Evolutionary conservation across 2,113 vertebrate genomes (phyloP).

Genomic region (Prunella fulvescens): DNA sequence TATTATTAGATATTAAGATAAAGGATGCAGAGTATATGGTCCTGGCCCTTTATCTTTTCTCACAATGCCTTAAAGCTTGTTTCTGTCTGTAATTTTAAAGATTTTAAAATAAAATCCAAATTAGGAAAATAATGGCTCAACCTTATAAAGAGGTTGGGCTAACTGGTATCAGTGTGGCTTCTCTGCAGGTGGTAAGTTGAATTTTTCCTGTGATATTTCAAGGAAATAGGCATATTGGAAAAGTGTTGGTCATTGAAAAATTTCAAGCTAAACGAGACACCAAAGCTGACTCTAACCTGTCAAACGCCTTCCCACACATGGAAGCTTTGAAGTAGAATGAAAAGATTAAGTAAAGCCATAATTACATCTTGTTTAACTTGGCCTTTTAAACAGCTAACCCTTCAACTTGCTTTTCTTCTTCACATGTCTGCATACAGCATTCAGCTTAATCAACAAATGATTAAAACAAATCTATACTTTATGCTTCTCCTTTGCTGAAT

Average conservation of each 20-base stretch:
- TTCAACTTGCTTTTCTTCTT: background rate
- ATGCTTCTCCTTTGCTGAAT: background rate
- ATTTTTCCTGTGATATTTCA: background rate
- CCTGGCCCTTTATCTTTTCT: background rate
- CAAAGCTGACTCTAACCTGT: background rate
- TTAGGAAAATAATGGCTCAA: background rate
- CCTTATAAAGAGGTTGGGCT: background rate
- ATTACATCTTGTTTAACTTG: constrained; percentile 19
- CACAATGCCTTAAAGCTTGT: background rate
- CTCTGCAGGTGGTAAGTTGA: background rate
- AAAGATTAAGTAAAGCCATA: background rate
- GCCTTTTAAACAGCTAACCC: background rate
- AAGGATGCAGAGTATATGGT: background rate
- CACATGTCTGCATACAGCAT: background rate
- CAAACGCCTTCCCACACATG: background rate
- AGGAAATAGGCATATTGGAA: background rate
- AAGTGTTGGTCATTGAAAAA: background rate
- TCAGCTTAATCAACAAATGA: background rate
- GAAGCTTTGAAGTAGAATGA: constrained; percentile 33
- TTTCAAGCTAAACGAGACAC: background rate
- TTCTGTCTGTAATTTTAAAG: background rate
- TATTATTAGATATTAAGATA: constrained; percentile 39
- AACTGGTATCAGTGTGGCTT: background rate
- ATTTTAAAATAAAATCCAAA: constrained; percentile 25
- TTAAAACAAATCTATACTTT: background rate